Evolutionary conservation across 2,113 vertebrate genomes (phyloP).

Genomic region (Proterorhinus semilunaris): DNA sequence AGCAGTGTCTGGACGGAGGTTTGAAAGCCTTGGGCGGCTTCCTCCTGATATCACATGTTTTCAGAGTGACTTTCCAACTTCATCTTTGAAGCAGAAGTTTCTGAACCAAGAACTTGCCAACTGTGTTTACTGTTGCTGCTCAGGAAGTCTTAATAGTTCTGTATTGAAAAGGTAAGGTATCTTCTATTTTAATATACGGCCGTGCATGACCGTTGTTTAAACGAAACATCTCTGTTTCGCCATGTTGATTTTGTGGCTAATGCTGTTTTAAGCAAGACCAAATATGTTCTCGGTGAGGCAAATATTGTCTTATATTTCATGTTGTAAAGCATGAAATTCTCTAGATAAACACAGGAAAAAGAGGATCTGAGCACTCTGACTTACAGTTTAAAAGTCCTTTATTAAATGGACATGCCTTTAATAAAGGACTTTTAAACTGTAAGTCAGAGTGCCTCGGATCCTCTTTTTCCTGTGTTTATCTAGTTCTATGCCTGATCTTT

Average conservation of each 20-base stretch:
- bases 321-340: neutral
- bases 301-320: neutral
- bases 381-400: no score
- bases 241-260: neutral
- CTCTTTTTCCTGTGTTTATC: no score
- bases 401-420: no score
- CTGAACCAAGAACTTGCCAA: constrained; percentile 16
- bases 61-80: constrained; percentile 62
- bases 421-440: no score
- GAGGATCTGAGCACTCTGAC: no score
- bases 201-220: neutral
- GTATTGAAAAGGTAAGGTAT: constrained; percentile 39
- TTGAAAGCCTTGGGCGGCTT: constrained; percentile 53
- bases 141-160: neutral
- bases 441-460: no score
- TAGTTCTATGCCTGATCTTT: no score
- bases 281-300: neutral
- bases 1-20: neutral
- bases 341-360: no score
- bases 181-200: neutral
- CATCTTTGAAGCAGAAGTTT: constrained; percentile 52
- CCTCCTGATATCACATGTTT: constrained; percentile 76
- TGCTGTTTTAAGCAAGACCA: neutral
- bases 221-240: no score
- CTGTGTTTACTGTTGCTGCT: constrained; percentile 9